Evolutionary conservation across 2,113 vertebrate genomes (phyloP).

Genomic region (Isichthys henryi): DNA sequence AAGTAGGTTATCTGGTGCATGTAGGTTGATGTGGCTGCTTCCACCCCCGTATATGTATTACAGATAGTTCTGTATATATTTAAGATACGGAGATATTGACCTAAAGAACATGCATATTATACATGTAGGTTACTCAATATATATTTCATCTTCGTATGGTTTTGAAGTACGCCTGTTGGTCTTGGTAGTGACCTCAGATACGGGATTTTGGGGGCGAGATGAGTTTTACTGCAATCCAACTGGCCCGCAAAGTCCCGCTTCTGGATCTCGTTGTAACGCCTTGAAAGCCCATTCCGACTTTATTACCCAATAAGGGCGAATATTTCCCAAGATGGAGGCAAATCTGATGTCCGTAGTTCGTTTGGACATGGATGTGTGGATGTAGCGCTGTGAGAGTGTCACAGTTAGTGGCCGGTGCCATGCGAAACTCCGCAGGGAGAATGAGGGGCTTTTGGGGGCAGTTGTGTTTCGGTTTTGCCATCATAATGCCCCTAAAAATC

Average conservation of each 20-base stretch:
- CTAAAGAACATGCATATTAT: not conserved
- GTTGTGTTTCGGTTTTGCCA: conserved; percentile 80
- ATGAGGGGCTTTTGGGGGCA: conserved; percentile 94
- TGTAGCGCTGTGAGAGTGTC: not conserved
- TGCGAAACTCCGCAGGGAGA: conserved; percentile 70
- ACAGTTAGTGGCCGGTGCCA: not conserved
- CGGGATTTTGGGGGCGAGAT: conserved; percentile 89
- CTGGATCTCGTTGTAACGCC: conserved; percentile 61
- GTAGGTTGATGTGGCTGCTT: not conserved
- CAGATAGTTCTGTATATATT: not conserved
- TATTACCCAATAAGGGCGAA: not conserved
- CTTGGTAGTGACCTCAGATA: conserved; percentile 68
- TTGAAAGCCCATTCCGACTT: not conserved
- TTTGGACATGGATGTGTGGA: not conserved
- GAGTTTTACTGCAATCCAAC: conserved; percentile 80
- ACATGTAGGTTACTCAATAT: not conserved
- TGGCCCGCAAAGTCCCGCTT: conserved; percentile 93
- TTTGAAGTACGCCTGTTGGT: conserved; percentile 23
- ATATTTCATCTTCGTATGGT: not conserved
- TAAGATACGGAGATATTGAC: not conserved
- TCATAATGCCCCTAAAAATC: conserved; percentile 96
- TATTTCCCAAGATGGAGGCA: not conserved
- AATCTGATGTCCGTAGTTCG: not conserved
- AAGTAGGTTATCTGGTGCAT: conserved; percentile 4
- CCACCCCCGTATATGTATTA: not conserved